Conservation (phyloP, 1,140 invertebrate species). For the Magallana angulata region DNA sequence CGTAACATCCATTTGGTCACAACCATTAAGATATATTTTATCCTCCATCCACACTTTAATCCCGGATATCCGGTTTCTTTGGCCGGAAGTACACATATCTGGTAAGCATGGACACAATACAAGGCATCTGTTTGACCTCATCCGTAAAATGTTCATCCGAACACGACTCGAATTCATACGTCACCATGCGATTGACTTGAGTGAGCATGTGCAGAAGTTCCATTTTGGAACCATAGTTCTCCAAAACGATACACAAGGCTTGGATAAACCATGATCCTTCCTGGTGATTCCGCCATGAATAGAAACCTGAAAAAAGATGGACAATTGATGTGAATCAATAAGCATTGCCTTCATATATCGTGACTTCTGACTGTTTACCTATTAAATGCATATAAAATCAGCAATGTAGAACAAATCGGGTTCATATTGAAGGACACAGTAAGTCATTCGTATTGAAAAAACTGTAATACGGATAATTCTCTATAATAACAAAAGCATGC, state of each 20-base stretch:
- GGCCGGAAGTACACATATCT: slow-evolving; percentile 83
- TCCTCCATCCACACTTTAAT: slow-evolving; percentile 23
- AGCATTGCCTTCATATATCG: no score
- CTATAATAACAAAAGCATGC: no score
- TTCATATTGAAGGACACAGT: no score
- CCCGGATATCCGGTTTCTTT: slow-evolving; percentile 76
- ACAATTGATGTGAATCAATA: neutral
- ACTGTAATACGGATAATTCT: no score
- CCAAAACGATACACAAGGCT: slow-evolving; percentile 90
- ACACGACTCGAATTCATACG: slow-evolving; percentile 95
- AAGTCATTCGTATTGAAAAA: no score
- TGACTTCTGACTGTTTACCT: no score
- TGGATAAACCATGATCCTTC: slow-evolving; percentile 95
- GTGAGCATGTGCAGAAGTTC: slow-evolving; percentile 94
- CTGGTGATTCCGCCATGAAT: slow-evolving; percentile 96
- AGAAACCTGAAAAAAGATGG: slow-evolving; percentile 83
- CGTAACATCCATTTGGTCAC: no score
- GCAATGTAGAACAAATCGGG: no score
- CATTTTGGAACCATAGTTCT: slow-evolving; percentile 83
- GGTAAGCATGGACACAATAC: slow-evolving; percentile 94
- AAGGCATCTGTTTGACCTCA: slow-evolving; percentile 96
- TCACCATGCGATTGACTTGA: slow-evolving; percentile 92
- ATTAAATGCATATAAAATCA: no score
- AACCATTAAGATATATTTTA: no score
- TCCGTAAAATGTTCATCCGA: slow-evolving; percentile 90